Percentiles rank a stretch among this genome's conserved stretches.
These are phyloP conservation scores for Trochalopteron elliotii DNA, from an alignment of 2,113 vertebrate species.

Conservation along the genomic window DNA sequence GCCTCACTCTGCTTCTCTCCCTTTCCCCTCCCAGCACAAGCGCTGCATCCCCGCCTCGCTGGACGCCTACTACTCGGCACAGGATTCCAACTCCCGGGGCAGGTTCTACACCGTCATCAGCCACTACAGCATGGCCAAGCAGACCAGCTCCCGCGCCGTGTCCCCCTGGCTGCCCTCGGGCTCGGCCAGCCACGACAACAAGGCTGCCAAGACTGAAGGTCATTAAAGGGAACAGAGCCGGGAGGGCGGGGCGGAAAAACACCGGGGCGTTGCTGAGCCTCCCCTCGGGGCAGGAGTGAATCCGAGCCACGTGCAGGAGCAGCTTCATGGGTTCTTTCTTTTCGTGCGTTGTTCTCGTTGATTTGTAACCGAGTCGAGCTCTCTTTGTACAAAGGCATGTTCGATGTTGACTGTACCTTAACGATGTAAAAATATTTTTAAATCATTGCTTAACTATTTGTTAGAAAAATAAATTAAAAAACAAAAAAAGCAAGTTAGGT, in stretches of 20 bases:
- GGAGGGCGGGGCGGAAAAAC: not conserved
- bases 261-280: constrained; percentile 22
- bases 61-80: constrained; percentile 94
- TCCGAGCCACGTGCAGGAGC: constrained; percentile 56
- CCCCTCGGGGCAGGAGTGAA: not conserved
- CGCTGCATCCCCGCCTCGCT: constrained; percentile 96
- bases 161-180: constrained; percentile 93
- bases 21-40: constrained; percentile 85
- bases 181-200: constrained; percentile 83
- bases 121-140: constrained; percentile 99
- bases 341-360: constrained; percentile 82
- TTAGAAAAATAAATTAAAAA: constrained; percentile 75
- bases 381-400: constrained; percentile 88
- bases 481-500: constrained; percentile 64
- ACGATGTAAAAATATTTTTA: constrained; percentile 81
- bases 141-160: constrained; percentile 93
- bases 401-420: constrained; percentile 81
- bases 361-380: constrained; percentile 83
- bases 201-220: constrained; percentile 86
- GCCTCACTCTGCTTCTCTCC: not conserved
- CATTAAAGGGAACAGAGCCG: constrained; percentile 75
- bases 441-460: constrained; percentile 79
- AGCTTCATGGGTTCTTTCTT: constrained; percentile 75
- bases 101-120: constrained; percentile 99
- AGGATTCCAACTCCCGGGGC: constrained; percentile 93